Base-by-base conservation (phyloP, 2,888 invertebrate genomes). In the Leptopilina syphax region DNA sequence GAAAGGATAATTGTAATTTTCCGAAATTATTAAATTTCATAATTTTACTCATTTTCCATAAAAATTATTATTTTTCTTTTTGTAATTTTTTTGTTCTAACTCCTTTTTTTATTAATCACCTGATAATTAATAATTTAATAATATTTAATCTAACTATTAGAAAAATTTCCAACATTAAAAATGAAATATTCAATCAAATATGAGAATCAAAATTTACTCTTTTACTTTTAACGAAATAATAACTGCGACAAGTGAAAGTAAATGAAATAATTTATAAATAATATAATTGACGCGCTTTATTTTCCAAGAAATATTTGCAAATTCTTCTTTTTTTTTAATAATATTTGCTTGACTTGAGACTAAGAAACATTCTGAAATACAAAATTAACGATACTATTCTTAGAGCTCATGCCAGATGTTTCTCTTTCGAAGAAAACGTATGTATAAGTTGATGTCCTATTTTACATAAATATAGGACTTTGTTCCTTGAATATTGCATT, bases 361-460 rank as follows among this genome's bases (percentile, higher is more conserved):
- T 34, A 54, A 73, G 57, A 73, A 73, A 73, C 41, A 73, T 73
- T 73, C 73, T 73, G n/a, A 57, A 73, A 57, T 73, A 73, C 47
- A 54, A 34, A 73, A 41, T 73, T 54, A 73, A 41, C 73, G 73
- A 73, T 73, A 57, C 73, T 73, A 73, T 73, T 73, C 57, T 34
- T 73, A 13, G 57, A 73, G 73, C 73, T 24, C 34, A 73, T 73
- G 73, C 73, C 73, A 73, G 73, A 73, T 73, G 73, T 57, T 57
- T 73, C 73, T 41, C 73, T 34, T 73, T 57, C 57, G 57, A 73
- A 73, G 73, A 73, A 50, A 73, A 73, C 57, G 10, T 34, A 68
- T 50, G 34, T 44, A 44, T 44, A 44, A 44, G 73, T 3, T 34
- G 73, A 54, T 57, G 73, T 27, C 57, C 73, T 34, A 73, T 73